Base-by-base conservation (phyloP, 2,888 invertebrate genomes). In the Platynereis dumerilii region DNA sequence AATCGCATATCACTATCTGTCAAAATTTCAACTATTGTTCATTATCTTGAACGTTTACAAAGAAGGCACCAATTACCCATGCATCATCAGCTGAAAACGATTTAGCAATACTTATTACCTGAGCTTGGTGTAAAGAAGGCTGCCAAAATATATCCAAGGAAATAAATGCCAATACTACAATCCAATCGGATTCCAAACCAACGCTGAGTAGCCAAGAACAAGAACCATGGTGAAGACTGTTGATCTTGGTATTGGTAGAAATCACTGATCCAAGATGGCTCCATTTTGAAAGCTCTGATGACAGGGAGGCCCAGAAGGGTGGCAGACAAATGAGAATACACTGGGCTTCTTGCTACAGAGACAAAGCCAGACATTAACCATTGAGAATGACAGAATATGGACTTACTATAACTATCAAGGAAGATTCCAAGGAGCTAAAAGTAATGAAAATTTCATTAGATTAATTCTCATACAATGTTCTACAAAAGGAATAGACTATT, bases 251-350 rank as follows among this genome's bases (percentile, higher is more conserved):
- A 55, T 10, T 55, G 3, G 26, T 55, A 22, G 17, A 24, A n/a
- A 5, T 55, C 24, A 10, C 26, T n/a, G 26, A 55, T 24, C 7
- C n/a, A 55, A 10, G 17, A 5, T 24, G n/a, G 22, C n/a, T 55
- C 24, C 55, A 24, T 55, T 27, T 27, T 55, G 27, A 55, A 27
- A 5, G 27, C n/a, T 26, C 55, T 55, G 22, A 55, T 55, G 17
- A 55, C 55, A 22, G 55, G 27, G 7, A 27, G 10, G 26, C 55
- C 55, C 2, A 22, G 7, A 3, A 55, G 26, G 7, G 55, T 55
- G 17, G 55, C 55, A 10, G 55, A 55, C 26, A 55, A 24, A 17
- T 55, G 55, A 24, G 55, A 22, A 24, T 55, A 55, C 55, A 55
- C 2, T 24, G 55, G 55, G n/a, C 55, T 55, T 17, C 55, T 55